Base-by-base conservation (phyloP, 2,113 vertebrate genomes). In the Myiagra hebetior region DNA sequence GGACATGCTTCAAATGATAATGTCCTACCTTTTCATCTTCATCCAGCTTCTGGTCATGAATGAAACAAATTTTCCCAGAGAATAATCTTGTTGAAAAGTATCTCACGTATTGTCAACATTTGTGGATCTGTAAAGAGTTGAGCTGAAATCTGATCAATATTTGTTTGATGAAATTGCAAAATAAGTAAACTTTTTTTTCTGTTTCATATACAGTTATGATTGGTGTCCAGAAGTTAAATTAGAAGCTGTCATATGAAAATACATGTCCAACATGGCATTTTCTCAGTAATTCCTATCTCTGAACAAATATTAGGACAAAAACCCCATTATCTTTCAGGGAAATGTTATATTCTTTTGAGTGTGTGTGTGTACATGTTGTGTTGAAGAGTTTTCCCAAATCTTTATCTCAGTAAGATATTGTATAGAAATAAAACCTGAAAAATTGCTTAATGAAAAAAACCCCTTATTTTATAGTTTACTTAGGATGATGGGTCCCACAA, bases 391-490 rank as follows among this genome's bases (percentile, higher is more conserved):
- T 89, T 81, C 27, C 23, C 37, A 6, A 8, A 22, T 22, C n/a
- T 82, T 87, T 63, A 31, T 68, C 6, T 63, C 17, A 42, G 8
- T 50, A 55, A 67, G 6, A 39, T 59, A 62, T 6, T 50, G 1
- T n/a, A 17, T 50, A 85, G 27, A 78, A 77, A 82, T 23, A 63
- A 30, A 89, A 55, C 9, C 1, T 65, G 17, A 49, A 85, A 83
- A 89, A 50, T 13, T n/a, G 0, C 2, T 4, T 22, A 9, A 16
- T 18, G 2, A 35, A 53, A 23, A 23, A 59, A 19, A 1, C 2
- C 2, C 5, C 13, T 22, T 60, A 65, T 68, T 47, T 83, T 24
- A 15, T 19, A 15, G 11, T 39, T 8, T 7, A 3, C 3, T 4
- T 31, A 7, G 7, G 3, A n/a, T 37, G 7, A 20, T 64, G 17